These are phyloP conservation scores for Rhyacophila evoluta DNA, from an alignment of 2,888 invertebrate species.

Conservation along the genomic window DNA sequence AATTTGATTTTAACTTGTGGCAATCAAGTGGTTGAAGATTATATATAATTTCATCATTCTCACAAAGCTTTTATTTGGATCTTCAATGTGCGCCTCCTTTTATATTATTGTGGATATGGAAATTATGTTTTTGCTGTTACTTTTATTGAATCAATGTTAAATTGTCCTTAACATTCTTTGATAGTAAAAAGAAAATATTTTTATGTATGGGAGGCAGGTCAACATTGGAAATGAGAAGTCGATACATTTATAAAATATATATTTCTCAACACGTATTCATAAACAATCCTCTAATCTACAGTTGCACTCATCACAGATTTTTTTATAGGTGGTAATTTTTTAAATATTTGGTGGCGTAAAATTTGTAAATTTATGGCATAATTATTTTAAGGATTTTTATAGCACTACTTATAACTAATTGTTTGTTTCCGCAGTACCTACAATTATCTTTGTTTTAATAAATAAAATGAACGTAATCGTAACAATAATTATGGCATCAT, in stretches of 20 bases:
- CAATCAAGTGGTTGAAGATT: no score
- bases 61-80: no score
- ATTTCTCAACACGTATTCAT: slow-evolving; percentile 7
- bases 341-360: slow-evolving; percentile 17
- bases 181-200: no score
- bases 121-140: no score
- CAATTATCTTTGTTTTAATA: neutral
- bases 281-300: slow-evolving; percentile 22
- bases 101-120: no score
- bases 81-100: no score
- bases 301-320: slow-evolving; percentile 22
- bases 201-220: no score
- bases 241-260: slow-evolving; percentile 2
- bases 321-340: slow-evolving; percentile 24
- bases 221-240: no score
- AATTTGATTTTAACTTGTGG: no score
- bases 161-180: no score
- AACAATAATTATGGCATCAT: slow-evolving; percentile 16
- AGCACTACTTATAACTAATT: slow-evolving; percentile 1
- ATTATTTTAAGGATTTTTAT: slow-evolving; percentile 10
- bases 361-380: slow-evolving; percentile 22
- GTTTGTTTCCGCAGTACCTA: neutral
- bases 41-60: no score
- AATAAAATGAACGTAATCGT: neutral
- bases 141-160: no score